phyloP scores from a whole-genome alignment of 2,797 vertebrate species.

The Amblyopsis hoosieri region DNA sequence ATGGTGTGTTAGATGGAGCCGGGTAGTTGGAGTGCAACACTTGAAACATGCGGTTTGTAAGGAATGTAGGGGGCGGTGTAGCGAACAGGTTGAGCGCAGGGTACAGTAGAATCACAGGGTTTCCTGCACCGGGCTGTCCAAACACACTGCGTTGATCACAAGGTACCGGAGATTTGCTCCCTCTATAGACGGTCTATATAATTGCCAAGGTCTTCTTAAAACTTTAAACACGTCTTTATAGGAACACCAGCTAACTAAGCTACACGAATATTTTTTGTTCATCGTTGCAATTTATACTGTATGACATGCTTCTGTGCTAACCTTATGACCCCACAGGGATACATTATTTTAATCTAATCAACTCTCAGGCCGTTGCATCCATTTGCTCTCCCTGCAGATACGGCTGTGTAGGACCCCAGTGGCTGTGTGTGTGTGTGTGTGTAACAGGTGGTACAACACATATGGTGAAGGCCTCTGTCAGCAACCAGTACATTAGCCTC shows the following conservation, averaged over 20 bases:
- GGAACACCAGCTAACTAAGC: too few species aligned
- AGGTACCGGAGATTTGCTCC: slow-evolving; percentile 67
- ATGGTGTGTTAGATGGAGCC: slow-evolving; percentile 32
- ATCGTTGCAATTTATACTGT: neutral
- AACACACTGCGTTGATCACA: slow-evolving; percentile 25
- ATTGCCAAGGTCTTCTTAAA: slow-evolving; percentile 1
- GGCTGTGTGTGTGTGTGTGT: slow-evolving; percentile 31
- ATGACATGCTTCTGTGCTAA: neutral
- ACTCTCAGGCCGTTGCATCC: too few species aligned
- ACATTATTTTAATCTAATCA: too few species aligned
- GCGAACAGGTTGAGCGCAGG: slow-evolving; percentile 68
- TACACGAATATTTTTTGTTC: neutral
- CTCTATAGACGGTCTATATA: slow-evolving; percentile 65
- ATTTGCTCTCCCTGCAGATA: too few species aligned
- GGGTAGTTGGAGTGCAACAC: slow-evolving; percentile 49
- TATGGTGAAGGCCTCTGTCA: slow-evolving; percentile 63
- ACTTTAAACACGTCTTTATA: neutral
- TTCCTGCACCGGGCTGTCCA: slow-evolving; percentile 43
- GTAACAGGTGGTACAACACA: slow-evolving; percentile 59
- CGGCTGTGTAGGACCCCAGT: neutral
- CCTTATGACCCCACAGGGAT: too few species aligned
- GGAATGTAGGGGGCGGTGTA: slow-evolving; percentile 70
- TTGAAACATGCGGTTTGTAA: slow-evolving; percentile 67
- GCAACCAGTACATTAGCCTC: slow-evolving; percentile 63
- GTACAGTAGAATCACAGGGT: slow-evolving; percentile 7